These are phyloP conservation scores for Cavia aperea DNA, from an alignment of 2,113 vertebrate species.

Conservation along the genomic window DNA sequence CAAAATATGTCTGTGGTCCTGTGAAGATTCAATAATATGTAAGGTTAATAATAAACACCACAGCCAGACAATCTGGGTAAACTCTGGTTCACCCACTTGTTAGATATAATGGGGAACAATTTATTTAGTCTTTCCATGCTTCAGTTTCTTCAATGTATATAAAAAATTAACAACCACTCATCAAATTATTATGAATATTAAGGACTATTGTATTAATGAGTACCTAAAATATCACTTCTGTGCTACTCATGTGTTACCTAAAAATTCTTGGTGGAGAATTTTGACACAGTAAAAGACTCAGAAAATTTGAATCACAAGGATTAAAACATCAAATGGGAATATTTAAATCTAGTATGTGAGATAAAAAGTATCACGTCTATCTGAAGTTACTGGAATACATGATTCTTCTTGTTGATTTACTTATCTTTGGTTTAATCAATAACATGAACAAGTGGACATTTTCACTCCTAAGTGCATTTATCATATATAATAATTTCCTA, in stretches of 20 bases:
- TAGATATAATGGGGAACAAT: not conserved
- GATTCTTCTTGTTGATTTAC: not conserved
- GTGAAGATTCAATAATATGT: not conserved
- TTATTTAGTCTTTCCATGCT: not conserved
- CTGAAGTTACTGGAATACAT: not conserved
- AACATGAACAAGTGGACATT: not conserved
- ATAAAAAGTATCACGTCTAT: not conserved
- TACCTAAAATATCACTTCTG: not conserved
- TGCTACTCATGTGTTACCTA: not conserved
- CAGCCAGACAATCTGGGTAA: not conserved
- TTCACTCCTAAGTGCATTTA: not conserved
- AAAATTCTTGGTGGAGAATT: constrained; percentile 4
- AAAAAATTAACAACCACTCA: not conserved
- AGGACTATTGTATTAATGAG: not conserved
- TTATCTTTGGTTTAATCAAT: not conserved
- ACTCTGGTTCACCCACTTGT: not conserved
- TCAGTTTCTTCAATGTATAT: not conserved
- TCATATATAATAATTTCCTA: not conserved
- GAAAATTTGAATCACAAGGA: not conserved
- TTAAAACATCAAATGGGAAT: not conserved
- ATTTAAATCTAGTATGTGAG: constrained; percentile 2
- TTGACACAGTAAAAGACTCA: not conserved
- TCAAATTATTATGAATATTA: not conserved
- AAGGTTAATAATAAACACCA: not conserved
- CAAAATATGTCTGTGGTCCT: not conserved